Evolutionary conservation across 2,888 invertebrate species (phyloP).

Genomic region (Clistopyga incitator): DNA sequence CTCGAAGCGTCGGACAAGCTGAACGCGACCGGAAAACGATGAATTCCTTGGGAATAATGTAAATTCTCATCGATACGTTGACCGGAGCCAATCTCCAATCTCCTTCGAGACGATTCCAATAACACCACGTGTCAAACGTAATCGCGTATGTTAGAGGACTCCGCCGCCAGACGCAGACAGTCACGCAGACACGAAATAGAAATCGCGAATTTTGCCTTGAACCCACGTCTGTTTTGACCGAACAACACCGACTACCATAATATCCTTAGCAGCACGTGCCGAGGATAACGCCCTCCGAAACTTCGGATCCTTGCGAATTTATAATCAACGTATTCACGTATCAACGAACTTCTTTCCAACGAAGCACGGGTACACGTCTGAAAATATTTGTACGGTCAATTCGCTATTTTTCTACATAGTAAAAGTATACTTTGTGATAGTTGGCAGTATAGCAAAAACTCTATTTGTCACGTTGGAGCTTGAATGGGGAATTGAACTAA

Average conservation of each 20-base stretch:
- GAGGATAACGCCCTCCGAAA: slow-evolving; percentile 53
- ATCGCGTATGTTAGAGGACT: slow-evolving; percentile 23
- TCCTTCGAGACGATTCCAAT: slow-evolving; percentile 44
- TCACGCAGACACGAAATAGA: slow-evolving; percentile 21
- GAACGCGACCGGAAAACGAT: slow-evolving; percentile 11
- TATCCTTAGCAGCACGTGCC: slow-evolving; percentile 65
- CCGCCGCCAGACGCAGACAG: slow-evolving; percentile 9
- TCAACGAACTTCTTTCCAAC: slow-evolving; percentile 1
- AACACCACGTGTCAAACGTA: slow-evolving; percentile 46
- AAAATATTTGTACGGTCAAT: neutral
- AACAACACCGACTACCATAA: slow-evolving; percentile 14
- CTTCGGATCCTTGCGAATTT: slow-evolving; percentile 27
- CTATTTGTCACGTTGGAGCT: neutral
- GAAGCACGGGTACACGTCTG: neutral
- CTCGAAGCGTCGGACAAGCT: neutral
- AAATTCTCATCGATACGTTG: slow-evolving; percentile 63
- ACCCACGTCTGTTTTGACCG: slow-evolving; percentile 52
- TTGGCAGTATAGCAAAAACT: neutral
- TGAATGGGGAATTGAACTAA: too few relatives aligned
- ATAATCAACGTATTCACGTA: slow-evolving; percentile 3
- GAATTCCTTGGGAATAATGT: slow-evolving; percentile 44
- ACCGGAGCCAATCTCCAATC: slow-evolving; percentile 44
- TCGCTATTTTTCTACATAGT: neutral
- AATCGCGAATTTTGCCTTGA: slow-evolving; percentile 65
- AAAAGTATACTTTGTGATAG: neutral